Conservation (phyloP, 2,888 invertebrate genomes). For the Eudasyphora cyanicolor region DNA sequence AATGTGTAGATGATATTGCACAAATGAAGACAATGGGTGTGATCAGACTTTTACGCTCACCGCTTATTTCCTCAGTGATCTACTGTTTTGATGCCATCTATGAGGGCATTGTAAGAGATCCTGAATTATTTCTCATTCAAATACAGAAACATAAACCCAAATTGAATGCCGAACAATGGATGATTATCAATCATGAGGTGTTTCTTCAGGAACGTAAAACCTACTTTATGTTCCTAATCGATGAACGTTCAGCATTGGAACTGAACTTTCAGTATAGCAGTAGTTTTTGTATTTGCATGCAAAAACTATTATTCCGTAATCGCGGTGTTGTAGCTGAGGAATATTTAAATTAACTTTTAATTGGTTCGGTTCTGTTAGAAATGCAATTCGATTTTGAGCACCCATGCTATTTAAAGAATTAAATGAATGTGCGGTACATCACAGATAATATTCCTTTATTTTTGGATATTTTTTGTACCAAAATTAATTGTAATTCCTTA, state of each 20-base stretch:
- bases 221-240: constrained; percentile 65
- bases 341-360: constrained; percentile 3
- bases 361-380: no score
- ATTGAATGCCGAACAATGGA: constrained; percentile 65
- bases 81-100: constrained; percentile 61
- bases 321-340: constrained; percentile 44
- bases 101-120: constrained; percentile 60
- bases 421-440: no score
- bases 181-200: constrained; percentile 59
- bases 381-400: no score
- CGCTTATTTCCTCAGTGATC: constrained; percentile 19
- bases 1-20: constrained; percentile 45
- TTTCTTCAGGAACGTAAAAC: constrained; percentile 50
- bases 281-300: constrained; percentile 51
- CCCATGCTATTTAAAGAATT: no score
- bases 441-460: no score
- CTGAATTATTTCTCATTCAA: constrained; percentile 61
- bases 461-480: no score
- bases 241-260: constrained; percentile 67
- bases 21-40: constrained; percentile 7
- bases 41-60: constrained; percentile 12
- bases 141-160: constrained; percentile 64
- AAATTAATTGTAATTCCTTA: no score
- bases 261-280: constrained; percentile 44
- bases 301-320: constrained; percentile 31